Evolutionary conservation across 2,888 invertebrate genomes (phyloP), one percentile per base, ranked within the genome.

Genomic region (Drosophila rellima): DNA sequence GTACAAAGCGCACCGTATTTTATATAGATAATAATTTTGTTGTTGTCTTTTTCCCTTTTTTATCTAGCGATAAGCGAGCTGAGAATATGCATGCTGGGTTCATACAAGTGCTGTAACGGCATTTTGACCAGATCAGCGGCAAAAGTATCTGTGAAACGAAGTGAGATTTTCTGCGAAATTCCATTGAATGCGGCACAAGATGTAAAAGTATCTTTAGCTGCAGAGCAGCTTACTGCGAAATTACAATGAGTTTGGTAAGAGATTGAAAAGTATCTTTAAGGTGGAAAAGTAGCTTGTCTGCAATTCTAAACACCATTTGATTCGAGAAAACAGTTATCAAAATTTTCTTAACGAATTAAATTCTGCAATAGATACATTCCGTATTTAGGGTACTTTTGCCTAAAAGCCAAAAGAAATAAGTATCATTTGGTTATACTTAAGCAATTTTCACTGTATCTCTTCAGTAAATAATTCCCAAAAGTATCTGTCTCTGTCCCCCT

Each of bases 21-120:
- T 80, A 87, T 78, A 78, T 78, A 87, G 88, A 86, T 87, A 87
- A 85, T 83, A 69, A 55, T 74, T 67, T 55, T 48, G n/a, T 52
- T 77, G 42, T 44, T 31, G 17, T 48, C 40, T 18, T 17, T n/a
- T 56, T 62, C 35, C 42, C 17, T 48, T 26, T 74, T 81, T 84
- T 84, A 87, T 84, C 88, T 82, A 54, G 74, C 77, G 83, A 84
- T 84, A 84, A 85, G 88, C 69, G 50, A 37, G 52, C 44, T 40
- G 47, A 35, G 56, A n/a, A n/a, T 47, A 44, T 47, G 59, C 44
- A 33, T 51, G 60, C 37, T 60, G 50, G 47, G 18, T 54, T n/a
- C n/a, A 10, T 29, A 47, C 47, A 29, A 42, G 37, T 20, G 73
- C 31, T 56, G 52, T 57, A 74, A 74, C 61, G 64, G 74, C 35